Evolutionary conservation across 2,113 vertebrate genomes (phyloP), one percentile per base, ranked within the genome.

Genomic region (Tursiops truncatus): DNA sequence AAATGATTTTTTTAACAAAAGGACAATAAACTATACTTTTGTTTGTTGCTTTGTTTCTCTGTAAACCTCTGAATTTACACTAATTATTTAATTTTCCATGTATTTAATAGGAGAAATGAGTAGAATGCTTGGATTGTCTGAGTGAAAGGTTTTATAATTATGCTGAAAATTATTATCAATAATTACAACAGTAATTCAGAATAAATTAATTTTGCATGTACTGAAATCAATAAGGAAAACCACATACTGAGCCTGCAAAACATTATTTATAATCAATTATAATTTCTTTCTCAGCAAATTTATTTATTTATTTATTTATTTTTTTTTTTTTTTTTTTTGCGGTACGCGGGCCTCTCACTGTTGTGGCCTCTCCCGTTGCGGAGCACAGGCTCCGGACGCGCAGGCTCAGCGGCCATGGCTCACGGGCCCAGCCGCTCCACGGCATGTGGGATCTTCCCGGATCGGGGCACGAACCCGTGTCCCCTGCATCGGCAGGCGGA

Each of bases 231-330:
- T 97, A 92, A 94, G 31, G 31, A 96, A 97, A 97, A 94, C 33
- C 38, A 95, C 33, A 91, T 74, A 80, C 89, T 96, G 60, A 96
- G 74, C 80, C 23, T 95, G 74, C 10, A 96, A 90, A 89, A 95
- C 44, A 93, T 83, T 96, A 88, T 88, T 96, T 95, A 95, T 85
- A 97, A 97, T 97, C 95, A 97, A 97, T 95, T 96, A 14, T 74
- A 97, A 96, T 93, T 93, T 97, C 80, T 86, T 97, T 95, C 60
- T 94, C 90, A 79, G 94, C 20, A 91, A 93, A 90, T 92, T 93
- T 93, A 80, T 79, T 94, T 97, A 2, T 36, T 36, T 36, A 36
- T 36, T 36, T 36, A 2, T 36, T 36, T 36, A 2, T 36, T 36
- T 36, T 36, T 36, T 36, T 2, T 36, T 36, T 36, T 2, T 36